Percentiles rank a stretch among this genome's conserved stretches.
These are phyloP conservation scores for Eurytoma californica DNA, from an alignment of 2,888 invertebrate genomes.

Conservation along the genomic window DNA sequence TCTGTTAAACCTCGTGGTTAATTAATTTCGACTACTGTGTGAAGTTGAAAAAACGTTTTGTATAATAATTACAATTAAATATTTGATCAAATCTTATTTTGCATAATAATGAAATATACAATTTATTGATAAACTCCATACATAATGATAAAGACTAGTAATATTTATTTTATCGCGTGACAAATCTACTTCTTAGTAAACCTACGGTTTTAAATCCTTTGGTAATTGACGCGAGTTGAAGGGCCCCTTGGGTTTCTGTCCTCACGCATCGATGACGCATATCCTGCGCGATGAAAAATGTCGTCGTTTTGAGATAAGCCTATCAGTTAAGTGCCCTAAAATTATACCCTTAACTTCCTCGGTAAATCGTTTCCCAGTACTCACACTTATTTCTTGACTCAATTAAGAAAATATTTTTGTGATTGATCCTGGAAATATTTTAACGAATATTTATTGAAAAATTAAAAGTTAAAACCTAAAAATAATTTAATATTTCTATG, in stretches of 20 bases:
- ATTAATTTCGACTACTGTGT: background rate
- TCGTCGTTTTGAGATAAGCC: slow-evolving; percentile 43
- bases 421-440: background rate
- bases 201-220: slow-evolving; percentile 4
- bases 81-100: too few relatives aligned
- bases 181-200: slow-evolving; percentile 16
- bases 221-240: slow-evolving; percentile 21
- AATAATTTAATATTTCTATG: too few relatives aligned
- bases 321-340: slow-evolving; percentile 36
- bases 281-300: slow-evolving; percentile 35
- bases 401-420: background rate
- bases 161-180: slow-evolving; percentile 35
- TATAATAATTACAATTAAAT: too few relatives aligned
- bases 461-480: background rate
- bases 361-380: slow-evolving; percentile 11
- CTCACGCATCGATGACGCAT: slow-evolving; percentile 31
- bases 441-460: background rate
- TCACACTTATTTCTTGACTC: background rate
- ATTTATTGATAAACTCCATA: background rate
- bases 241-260: slow-evolving; percentile 2
- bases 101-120: too few relatives aligned
- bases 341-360: slow-evolving; percentile 11
- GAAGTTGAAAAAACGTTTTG: too few relatives aligned
- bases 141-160: slow-evolving; percentile 7
- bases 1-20: background rate